A percentile compares a stretch with the other conserved stretches of the same genome.
Evolutionary conservation across 2,888 invertebrate genomes (phyloP).

Genomic region (Lacanobia wlatinum): DNA sequence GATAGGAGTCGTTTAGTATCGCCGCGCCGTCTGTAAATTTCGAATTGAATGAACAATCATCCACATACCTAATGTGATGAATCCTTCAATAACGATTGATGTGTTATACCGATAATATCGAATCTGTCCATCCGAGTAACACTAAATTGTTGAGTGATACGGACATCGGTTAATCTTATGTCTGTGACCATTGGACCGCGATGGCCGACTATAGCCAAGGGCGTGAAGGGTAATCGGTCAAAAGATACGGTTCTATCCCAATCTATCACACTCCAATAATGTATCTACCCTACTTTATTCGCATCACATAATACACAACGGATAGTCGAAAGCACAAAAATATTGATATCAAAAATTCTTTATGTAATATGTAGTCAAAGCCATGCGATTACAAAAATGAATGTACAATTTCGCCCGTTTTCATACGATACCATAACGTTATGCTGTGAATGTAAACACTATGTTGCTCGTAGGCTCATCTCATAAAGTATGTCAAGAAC

Average conservation of each 20-base stretch:
- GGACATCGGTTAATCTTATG: constrained; percentile 67
- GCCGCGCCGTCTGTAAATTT: constrained; percentile 9
- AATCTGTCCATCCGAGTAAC: constrained; percentile 60
- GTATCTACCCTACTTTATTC: constrained; percentile 57
- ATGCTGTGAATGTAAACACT: constrained; percentile 44
- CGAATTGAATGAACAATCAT: constrained; percentile 26
- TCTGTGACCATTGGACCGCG: constrained; percentile 66
- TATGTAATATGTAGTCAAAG: not conserved
- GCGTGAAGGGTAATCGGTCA: constrained; percentile 75
- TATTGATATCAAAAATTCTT: constrained; percentile 22
- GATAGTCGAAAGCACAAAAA: constrained; percentile 23
- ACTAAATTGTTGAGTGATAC: constrained; percentile 68
- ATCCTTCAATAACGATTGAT: constrained; percentile 45
- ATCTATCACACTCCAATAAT: constrained; percentile 64
- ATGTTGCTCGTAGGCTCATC: constrained; percentile 62
- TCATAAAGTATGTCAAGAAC: constrained; percentile 79
- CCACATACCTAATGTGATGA: constrained; percentile 36
- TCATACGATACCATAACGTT: constrained; percentile 27
- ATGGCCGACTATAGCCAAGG: constrained; percentile 65
- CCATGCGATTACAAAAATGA: constrained; percentile 7
- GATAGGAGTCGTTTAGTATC: constrained; percentile 1
- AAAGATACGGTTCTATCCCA: constrained; percentile 68
- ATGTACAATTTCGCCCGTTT: constrained; percentile 11
- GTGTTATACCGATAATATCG: constrained; percentile 56
- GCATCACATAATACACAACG: constrained; percentile 31